Percentiles rank a stretch among this genome's conserved stretches.
phyloP scores from a whole-genome alignment of 2,888 invertebrate species.

The Zygaena filipendulae region DNA sequence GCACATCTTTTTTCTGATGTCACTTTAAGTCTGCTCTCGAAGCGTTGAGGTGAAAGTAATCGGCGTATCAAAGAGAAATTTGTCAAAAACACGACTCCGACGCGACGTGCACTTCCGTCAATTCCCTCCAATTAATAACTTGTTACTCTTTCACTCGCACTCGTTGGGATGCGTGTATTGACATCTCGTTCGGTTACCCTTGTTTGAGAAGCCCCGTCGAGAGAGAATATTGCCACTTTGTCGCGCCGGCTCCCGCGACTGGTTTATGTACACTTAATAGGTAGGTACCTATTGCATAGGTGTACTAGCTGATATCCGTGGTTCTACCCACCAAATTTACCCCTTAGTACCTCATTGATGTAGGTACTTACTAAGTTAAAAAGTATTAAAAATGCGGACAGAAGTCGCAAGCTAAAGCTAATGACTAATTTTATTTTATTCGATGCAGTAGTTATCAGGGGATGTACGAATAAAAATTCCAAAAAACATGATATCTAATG shows the following conservation, averaged over 20 bases:
- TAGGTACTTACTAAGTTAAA: no score
- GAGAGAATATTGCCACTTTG: constrained; percentile 68
- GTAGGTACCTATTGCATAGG: no score
- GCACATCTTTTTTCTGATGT: constrained; percentile 24
- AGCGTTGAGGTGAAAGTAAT: constrained; percentile 63
- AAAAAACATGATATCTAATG: no score
- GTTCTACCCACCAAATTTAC: no score
- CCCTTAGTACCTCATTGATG: no score
- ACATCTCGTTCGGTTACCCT: constrained; percentile 44
- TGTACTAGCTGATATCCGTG: no score
- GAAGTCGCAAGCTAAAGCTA: no score
- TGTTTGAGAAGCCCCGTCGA: constrained; percentile 64
- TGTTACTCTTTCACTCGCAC: constrained; percentile 29
- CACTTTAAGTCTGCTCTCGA: constrained; percentile 40
- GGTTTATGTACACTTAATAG: no score
- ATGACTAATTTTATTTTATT: no score
- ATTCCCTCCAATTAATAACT: constrained; percentile 67
- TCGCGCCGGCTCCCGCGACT: constrained; percentile 51
- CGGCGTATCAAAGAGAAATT: constrained; percentile 66
- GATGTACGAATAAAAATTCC: no score
- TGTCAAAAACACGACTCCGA: constrained; percentile 63
- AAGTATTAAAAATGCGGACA: no score
- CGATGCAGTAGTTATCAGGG: no score
- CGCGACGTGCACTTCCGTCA: constrained; percentile 64
- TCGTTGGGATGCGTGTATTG: constrained; percentile 16